phyloP scores from a whole-genome alignment of 2,113 vertebrate genomes.

The Protobothrops flavoviridis region DNA sequence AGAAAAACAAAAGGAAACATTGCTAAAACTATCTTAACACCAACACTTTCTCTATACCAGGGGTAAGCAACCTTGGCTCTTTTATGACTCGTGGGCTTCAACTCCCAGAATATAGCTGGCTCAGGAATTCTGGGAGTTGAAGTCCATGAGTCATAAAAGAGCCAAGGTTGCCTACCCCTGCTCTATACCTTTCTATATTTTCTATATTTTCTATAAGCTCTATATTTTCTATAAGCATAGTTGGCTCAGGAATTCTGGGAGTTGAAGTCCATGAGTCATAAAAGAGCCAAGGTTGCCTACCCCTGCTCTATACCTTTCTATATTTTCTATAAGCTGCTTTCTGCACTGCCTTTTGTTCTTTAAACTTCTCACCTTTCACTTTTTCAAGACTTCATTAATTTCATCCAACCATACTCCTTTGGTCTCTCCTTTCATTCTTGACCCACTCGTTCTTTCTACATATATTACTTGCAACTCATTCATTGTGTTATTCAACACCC shows the following conservation, averaged over 20 bases:
- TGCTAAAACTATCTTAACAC: not conserved
- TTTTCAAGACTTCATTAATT: not conserved
- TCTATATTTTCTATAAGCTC: no score
- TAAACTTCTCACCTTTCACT: not conserved
- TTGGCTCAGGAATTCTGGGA: no score
- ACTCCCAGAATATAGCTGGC: no score
- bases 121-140: no score
- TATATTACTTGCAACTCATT: not conserved
- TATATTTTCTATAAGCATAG: no score
- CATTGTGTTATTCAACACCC: not conserved
- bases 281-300: no score
- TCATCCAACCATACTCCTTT: not conserved
- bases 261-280: no score
- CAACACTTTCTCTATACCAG: not conserved
- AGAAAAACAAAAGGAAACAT: not conserved
- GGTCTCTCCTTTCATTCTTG: not conserved
- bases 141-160: no score
- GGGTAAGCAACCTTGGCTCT: no score
- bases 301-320: not conserved
- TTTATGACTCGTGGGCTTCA: no score
- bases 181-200: no score
- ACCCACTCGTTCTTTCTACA: not conserved
- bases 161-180: no score
- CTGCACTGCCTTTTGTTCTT: not conserved
- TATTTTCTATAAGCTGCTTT: not conserved